Evolutionary conservation across 2,888 invertebrate genomes (phyloP).

Genomic region (Drosophila atripex): DNA sequence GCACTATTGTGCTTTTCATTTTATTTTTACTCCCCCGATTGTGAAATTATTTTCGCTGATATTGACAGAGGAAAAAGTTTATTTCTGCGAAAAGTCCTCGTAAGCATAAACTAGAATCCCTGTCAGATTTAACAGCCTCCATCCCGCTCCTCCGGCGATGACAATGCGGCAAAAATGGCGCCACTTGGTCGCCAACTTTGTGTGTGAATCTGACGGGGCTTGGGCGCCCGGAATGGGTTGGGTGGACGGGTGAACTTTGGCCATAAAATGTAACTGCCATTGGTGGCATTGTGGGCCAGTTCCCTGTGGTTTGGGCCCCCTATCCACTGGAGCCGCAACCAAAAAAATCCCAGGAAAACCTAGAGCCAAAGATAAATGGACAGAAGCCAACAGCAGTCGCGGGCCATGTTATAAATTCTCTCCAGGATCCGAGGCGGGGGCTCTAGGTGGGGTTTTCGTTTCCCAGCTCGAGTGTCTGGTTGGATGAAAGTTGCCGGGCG

Average conservation of each 20-base stretch:
- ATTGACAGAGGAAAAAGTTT: conserved; percentile 41
- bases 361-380: conserved; percentile 75
- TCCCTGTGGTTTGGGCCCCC: conserved; percentile 43
- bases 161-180: conserved; percentile 83
- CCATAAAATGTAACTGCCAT: conserved; percentile 80
- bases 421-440: conserved; percentile 19
- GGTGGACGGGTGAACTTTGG: conserved; percentile 68
- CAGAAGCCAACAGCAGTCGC: conserved; percentile 78
- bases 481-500: conserved; percentile 51
- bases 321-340: conserved; percentile 16
- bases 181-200: conserved; percentile 74
- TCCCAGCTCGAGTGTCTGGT: conserved; percentile 43
- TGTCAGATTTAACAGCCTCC: conserved; percentile 20
- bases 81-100: conserved; percentile 37
- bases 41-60: conserved; percentile 40
- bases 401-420: conserved; percentile 63
- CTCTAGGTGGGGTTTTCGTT: conserved; percentile 2
- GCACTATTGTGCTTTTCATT: conserved; percentile 15
- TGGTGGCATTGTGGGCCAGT: conserved; percentile 68
- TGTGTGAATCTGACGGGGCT: conserved; percentile 13
- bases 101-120: conserved; percentile 39
- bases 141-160: conserved; percentile 22
- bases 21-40: conserved; percentile 24
- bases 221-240: conserved; percentile 21
- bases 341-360: conserved; percentile 42